phyloP scores from a whole-genome alignment of 2,888 invertebrate species.

The Drosophila hamatofila region DNA sequence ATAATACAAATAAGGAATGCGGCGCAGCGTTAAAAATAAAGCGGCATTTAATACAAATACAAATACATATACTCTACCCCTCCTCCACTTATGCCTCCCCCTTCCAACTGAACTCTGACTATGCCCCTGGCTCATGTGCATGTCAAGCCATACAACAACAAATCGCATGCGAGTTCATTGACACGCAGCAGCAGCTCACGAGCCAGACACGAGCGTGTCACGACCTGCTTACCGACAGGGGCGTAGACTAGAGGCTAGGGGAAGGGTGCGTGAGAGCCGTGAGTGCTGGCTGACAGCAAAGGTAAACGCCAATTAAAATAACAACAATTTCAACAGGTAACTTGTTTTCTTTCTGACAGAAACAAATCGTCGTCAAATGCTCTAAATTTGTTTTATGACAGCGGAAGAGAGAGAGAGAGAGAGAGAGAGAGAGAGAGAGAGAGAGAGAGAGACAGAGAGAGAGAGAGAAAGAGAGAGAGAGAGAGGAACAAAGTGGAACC shows the following conservation, averaged over 20 bases:
- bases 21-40: conserved; percentile 69
- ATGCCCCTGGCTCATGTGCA: conserved; percentile 13
- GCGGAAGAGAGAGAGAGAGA: neutral
- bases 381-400: conserved; percentile 56
- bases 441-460: conserved; percentile 13
- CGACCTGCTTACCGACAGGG: conserved; percentile 16
- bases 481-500: no score
- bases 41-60: conserved; percentile 56
- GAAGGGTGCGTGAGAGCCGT: conserved; percentile 7
- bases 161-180: conserved; percentile 78
- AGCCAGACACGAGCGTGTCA: conserved; percentile 48
- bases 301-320: conserved; percentile 74
- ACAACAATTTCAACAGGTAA: conserved; percentile 76
- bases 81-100: neutral
- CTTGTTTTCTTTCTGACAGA: conserved; percentile 32
- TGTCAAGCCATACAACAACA: conserved; percentile 71
- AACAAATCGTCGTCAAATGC: conserved; percentile 34
- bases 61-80: neutral
- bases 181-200: conserved; percentile 62
- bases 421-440: no score
- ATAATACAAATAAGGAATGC: conserved; percentile 61
- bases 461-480: no score
- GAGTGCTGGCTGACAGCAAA: conserved; percentile 28
- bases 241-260: neutral
- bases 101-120: conserved; percentile 1